Evolutionary conservation across 2,797 vertebrate genomes (phyloP).

Genomic region (Alouatta caraya): DNA sequence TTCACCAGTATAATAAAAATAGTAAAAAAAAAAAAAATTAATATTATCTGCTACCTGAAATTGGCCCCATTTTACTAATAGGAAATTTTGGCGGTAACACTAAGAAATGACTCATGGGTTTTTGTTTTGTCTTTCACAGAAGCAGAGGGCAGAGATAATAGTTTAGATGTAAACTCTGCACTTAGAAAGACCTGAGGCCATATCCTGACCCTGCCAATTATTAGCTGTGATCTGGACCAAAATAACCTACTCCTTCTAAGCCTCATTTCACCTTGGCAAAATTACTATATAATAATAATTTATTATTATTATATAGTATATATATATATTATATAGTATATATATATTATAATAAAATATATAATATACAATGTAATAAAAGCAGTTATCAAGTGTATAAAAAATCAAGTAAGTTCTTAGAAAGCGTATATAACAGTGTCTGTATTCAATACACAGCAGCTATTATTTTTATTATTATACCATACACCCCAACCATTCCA

Average conservation of each 20-base stretch:
- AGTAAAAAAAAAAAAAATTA: background rate
- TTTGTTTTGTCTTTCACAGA: background rate
- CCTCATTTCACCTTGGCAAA: conserved; percentile 26
- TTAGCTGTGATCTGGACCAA: background rate
- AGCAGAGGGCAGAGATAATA: background rate
- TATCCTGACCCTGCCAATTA: background rate
- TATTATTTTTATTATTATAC: background rate
- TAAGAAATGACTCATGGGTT: background rate
- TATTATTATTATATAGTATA: too few relatives aligned
- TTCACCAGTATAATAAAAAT: background rate
- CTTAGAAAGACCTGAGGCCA: background rate
- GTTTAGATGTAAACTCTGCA: background rate
- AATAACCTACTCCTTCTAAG: background rate
- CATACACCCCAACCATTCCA: background rate
- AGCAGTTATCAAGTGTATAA: background rate
- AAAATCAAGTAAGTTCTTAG: background rate
- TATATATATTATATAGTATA: too few relatives aligned
- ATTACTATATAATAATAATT: too few relatives aligned
- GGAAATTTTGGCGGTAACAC: background rate
- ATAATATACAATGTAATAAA: too few relatives aligned
- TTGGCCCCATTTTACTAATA: background rate
- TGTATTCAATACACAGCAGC: background rate
- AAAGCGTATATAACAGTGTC: background rate
- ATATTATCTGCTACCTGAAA: background rate
- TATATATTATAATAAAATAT: too few relatives aligned